Base-by-base conservation (phyloP, 2,797 vertebrate species). In the Neoniphon sammara region DNA sequence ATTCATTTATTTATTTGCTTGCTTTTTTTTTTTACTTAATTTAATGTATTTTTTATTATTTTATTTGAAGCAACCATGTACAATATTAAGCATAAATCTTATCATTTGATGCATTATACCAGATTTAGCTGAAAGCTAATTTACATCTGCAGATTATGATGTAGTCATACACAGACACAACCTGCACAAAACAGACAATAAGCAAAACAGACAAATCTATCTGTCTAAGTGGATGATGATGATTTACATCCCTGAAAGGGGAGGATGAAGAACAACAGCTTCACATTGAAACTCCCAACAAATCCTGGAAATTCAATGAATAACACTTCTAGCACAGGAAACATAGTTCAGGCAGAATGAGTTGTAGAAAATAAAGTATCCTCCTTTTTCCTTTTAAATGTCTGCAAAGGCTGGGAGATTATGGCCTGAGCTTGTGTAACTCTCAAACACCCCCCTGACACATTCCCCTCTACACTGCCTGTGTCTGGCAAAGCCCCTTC, bases 231-330 rank as follows among this genome's bases (percentile, higher is more conserved):
- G 18, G 18, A 58, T 56, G 25, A 56, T 46, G 31, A 65, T 74
- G 71, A 57, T 86, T 84, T 84, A 78, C 21, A 81, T 67, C 39
- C 39, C 50, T 30, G 44, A 47, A 20, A 18, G 11, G 25, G 23
- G 44, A 70, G 77, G 58, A 73, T 20, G 31, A 75, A 66, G 87
- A 88, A 74, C 36, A 86, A 85, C 67, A 30, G 10, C 53, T 76
- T 86, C 80, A 49, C 31, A 85, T 60, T 85, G 73, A 91, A 90
- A 91, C 75, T 72, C 64, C 34, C 56, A 79, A 88, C 77, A 91
- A 83, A 90, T 87, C 63, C 79, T 64, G 79, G 86, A 92, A 89
- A 89, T 84, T 15, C 80, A 66, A 65, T 68, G 25, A 78, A 70
- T 60, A 84, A 84, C 39, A 39, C 34, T 27, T 12, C 49, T 59